Evolutionary conservation across 2,113 vertebrate genomes (phyloP).

Genomic region (Gadus chalcogrammus): DNA sequence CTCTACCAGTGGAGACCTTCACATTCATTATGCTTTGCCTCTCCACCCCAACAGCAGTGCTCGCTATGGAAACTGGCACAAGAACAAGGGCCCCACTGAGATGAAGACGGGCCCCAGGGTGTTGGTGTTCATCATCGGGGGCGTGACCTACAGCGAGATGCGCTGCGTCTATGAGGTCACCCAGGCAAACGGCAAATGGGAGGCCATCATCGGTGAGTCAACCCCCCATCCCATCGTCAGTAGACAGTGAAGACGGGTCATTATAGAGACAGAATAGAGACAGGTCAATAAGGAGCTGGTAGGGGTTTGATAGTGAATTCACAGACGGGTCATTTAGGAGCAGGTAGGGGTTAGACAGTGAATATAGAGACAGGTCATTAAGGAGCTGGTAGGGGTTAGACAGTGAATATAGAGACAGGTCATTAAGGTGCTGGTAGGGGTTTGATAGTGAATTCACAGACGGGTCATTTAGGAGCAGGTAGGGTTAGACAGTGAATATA

Average conservation of each 20-base stretch:
- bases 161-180: conserved; percentile 97
- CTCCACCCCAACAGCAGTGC: conserved; percentile 68
- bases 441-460: too few species aligned
- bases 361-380: too few species aligned
- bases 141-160: conserved; percentile 92
- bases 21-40: background rate
- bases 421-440: too few species aligned
- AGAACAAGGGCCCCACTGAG: conserved; percentile 94
- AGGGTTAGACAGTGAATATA: background rate
- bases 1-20: too few species aligned
- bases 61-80: conserved; percentile 98
- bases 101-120: conserved; percentile 91
- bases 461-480: too few species aligned
- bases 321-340: too few species aligned
- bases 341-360: too few species aligned
- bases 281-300: too few species aligned
- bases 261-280: too few species aligned
- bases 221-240: background rate
- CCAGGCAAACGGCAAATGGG: conserved; percentile 97
- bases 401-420: too few species aligned
- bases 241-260: background rate
- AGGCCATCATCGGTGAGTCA: conserved; percentile 93
- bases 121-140: conserved; percentile 95
- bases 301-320: too few species aligned
- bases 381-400: too few species aligned